Percentiles rank a stretch among this genome's conserved stretches.
These are phyloP conservation scores for Aspidiotus destructor DNA, from an alignment of 2,888 invertebrate genomes.

Conservation along the genomic window DNA sequence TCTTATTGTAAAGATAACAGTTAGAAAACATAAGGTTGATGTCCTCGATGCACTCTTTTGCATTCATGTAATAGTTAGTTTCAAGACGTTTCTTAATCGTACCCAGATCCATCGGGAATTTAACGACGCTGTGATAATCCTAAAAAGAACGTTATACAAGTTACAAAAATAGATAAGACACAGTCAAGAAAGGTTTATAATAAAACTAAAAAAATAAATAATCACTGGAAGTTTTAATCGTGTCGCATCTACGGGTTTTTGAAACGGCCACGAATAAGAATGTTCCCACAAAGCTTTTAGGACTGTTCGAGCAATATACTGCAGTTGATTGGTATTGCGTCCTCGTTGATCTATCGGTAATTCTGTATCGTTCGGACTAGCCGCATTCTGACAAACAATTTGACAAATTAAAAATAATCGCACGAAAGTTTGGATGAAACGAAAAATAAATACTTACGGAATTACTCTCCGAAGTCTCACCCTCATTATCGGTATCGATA, in stretches of 20 bases:
- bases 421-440: neutral
- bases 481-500: no score
- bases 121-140: slow-evolving; percentile 97
- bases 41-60: slow-evolving; percentile 89
- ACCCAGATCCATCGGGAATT: slow-evolving; percentile 99
- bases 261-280: slow-evolving; percentile 98
- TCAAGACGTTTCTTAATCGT: slow-evolving; percentile 99
- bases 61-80: slow-evolving; percentile 81
- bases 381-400: no score
- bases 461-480: slow-evolving; percentile 67
- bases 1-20: slow-evolving; percentile 98
- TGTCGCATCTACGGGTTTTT: slow-evolving; percentile 96
- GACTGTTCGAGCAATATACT: no score
- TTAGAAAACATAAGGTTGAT: slow-evolving; percentile 97
- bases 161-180: no score
- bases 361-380: no score
- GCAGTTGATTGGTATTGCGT: no score
- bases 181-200: no score
- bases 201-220: slow-evolving; percentile 35
- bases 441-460: slow-evolving; percentile 52
- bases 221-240: slow-evolving; percentile 80
- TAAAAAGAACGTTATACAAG: slow-evolving; percentile 42
- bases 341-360: no score
- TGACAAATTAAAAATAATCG: neutral
- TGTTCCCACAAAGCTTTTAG: slow-evolving; percentile 41